phyloP scores from a whole-genome alignment of 1,140 invertebrate genomes.

The Cheumatopsyche charites region DNA sequence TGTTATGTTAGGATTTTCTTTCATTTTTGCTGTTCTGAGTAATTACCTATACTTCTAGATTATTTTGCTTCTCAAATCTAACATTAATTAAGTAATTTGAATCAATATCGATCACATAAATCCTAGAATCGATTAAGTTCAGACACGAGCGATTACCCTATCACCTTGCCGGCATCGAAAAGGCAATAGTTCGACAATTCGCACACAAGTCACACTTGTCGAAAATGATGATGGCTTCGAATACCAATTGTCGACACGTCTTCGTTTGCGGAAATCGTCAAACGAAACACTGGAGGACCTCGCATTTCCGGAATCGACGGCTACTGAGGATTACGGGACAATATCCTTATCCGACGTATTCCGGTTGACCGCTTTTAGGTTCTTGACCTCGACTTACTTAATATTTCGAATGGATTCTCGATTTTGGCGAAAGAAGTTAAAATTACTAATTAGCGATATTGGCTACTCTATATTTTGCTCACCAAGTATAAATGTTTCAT shows the following conservation, averaged over 20 bases:
- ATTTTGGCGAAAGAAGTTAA: slow-evolving; percentile 14
- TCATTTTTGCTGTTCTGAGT: neutral
- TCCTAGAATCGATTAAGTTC: too few species aligned
- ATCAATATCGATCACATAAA: too few species aligned
- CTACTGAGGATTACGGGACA: slow-evolving; percentile 29
- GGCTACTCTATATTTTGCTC: too few species aligned
- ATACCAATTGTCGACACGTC: slow-evolving; percentile 5
- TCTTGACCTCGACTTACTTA: too few species aligned
- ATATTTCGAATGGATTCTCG: too few species aligned
- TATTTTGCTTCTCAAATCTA: too few species aligned
- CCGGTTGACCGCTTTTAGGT: too few species aligned
- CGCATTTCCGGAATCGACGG: neutral
- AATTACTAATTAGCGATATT: too few species aligned
- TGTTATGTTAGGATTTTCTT: too few species aligned
- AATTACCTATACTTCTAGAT: neutral
- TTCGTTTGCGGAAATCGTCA: neutral
- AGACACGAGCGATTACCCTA: too few species aligned
- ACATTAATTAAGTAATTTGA: too few species aligned
- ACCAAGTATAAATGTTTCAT: too few species aligned
- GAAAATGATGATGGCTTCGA: neutral
- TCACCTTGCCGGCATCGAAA: neutral
- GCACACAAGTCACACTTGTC: neutral
- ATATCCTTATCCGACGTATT: slow-evolving; percentile 23
- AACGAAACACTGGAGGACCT: slow-evolving; percentile 2
- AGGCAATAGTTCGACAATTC: neutral